Evolutionary conservation across 1,140 invertebrate genomes (phyloP), one percentile per base, ranked within the genome.

Genomic region (Scaptomyza graminum): DNA sequence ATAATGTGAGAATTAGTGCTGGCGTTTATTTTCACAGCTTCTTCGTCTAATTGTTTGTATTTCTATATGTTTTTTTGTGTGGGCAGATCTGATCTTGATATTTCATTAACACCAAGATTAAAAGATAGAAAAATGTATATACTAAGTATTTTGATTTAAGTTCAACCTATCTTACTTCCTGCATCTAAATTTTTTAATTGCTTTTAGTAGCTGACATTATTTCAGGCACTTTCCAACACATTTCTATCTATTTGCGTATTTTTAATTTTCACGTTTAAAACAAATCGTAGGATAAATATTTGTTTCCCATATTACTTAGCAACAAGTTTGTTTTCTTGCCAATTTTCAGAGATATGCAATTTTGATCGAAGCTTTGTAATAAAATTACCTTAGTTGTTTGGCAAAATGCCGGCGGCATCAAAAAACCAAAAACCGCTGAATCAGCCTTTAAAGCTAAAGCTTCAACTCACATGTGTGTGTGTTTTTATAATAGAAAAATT

Each of bases 1-100:
- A 13, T 65, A 69, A 70, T 83, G 78, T 82, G 73, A 65, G 65
- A 77, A 74, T 74, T 77, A 63, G 37, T 44, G 43, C 41, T 12
- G 55, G 31, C 22, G 55, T 25, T 12, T 59, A 22, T 47, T 31
- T 62, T 46, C 65, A 46, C 54, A 54, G 34, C n/a, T 54, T 25
- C 52, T 46, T 1, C 25, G 25, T 28, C n/a, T n/a, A n/a, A n/a
- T 44, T 25, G 39, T 44, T 15, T 39, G 4, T 51, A 13, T 16
- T 37, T 37, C 0, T 22, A 22, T 51, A n/a, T 6, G 2, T 54
- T 28, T 47, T 39, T 52, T 47, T 39, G 22, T 15, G 55, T 60
- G 60, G 44, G 44, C 9, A 44, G 52, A 22, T 22, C 43, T 67
- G 63, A 72, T 67, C 69, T 67, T 72, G 69, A 72, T 72, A 63